Conservation (phyloP, 1,140 invertebrate genomes). For the Anoplolepis gracilipes region DNA sequence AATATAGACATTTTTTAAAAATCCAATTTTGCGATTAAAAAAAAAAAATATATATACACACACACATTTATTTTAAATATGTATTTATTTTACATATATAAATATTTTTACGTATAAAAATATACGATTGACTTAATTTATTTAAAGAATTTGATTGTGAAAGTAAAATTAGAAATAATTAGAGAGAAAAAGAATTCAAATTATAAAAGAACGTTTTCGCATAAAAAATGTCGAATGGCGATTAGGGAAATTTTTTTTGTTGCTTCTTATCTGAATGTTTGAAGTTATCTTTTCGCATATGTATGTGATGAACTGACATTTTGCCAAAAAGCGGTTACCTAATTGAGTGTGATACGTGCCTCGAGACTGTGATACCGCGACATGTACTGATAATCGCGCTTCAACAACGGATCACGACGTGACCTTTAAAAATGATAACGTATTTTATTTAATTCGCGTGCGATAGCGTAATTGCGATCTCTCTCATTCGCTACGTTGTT, state of each 20-base stretch:
- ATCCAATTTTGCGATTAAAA: not conserved
- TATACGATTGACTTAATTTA: too few relatives aligned
- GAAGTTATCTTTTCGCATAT: slow-evolving; percentile 45
- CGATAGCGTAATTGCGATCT: slow-evolving; percentile 15
- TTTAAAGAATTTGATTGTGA: not conserved
- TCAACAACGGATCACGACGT: not conserved
- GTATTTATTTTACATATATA: too few relatives aligned
- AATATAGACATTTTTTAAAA: not conserved
- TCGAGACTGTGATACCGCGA: slow-evolving; percentile 18
- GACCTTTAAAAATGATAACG: slow-evolving; percentile 43
- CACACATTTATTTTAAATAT: not conserved
- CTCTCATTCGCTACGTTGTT: not conserved
- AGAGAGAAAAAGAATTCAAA: too few relatives aligned
- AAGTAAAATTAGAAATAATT: not conserved
- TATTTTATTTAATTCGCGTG: slow-evolving; percentile 25
- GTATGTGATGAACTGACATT: slow-evolving; percentile 20
- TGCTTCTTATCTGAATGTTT: not conserved
- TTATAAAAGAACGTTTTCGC: not conserved
- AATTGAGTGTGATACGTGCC: slow-evolving; percentile 29
- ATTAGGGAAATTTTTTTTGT: not conserved
- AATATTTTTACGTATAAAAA: too few relatives aligned
- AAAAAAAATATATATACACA: not conserved
- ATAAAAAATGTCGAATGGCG: not conserved
- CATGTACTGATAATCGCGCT: slow-evolving; percentile 47
- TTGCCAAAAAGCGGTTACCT: slow-evolving; percentile 32